Percentiles rank a stretch among this genome's conserved stretches.
Evolutionary conservation across 2,113 vertebrate genomes (phyloP).

Genomic region (Aleadryas rufinucha): DNA sequence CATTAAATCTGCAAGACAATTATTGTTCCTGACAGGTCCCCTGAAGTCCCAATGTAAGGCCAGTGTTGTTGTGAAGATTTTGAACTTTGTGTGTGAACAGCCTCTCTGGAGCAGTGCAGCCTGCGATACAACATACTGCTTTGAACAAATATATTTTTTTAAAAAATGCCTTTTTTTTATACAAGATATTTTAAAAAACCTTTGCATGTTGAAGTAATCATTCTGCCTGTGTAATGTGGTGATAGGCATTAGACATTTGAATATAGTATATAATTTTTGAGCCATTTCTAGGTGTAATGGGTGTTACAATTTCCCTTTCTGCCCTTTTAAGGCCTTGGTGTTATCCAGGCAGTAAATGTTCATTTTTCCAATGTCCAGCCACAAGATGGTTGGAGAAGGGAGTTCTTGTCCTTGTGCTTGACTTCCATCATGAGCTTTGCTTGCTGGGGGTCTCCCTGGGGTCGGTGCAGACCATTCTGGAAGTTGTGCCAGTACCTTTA

Average conservation of each 20-base stretch:
- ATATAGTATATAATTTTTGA: background rate
- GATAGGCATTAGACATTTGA: background rate
- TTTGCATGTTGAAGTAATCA: background rate
- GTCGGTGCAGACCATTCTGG: background rate
- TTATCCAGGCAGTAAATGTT: background rate
- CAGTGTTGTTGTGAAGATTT: background rate
- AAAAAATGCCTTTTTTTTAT: background rate
- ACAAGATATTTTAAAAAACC: background rate
- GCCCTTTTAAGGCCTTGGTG: background rate
- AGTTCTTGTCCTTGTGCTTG: background rate
- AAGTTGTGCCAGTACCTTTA: background rate
- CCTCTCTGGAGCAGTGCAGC: background rate
- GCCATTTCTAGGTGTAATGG: background rate
- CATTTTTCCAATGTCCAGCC: background rate
- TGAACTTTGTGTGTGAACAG: background rate
- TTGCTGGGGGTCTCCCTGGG: background rate
- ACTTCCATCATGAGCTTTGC: background rate
- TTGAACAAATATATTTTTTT: background rate
- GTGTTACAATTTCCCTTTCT: background rate
- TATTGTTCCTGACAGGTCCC: conserved; percentile 1
- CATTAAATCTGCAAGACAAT: conserved; percentile 35
- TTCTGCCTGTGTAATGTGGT: background rate
- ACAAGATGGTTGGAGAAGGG: background rate
- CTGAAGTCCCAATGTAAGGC: background rate
- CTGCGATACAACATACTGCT: background rate